A percentile compares a stretch with the other conserved stretches of the same genome.
phyloP scores from a whole-genome alignment of 2,888 invertebrate genomes.

The Sthenelais limicola region DNA sequence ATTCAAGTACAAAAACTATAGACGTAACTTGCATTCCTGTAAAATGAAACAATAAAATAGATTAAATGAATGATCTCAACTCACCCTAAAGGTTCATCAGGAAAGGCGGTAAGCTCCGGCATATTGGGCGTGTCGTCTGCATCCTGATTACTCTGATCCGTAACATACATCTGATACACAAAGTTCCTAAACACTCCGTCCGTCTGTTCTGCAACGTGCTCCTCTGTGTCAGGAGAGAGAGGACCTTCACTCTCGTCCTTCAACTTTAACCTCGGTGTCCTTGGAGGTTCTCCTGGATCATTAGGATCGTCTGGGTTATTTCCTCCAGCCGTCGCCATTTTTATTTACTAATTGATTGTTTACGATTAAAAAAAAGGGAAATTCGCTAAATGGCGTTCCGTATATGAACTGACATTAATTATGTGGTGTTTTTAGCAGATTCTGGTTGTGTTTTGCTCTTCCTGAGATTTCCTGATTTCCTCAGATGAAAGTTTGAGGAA shows the following conservation, averaged over 20 bases:
- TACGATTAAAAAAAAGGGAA: too few species aligned
- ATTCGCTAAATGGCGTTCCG: too few species aligned
- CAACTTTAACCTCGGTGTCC: conserved; percentile 52
- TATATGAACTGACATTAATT: too few species aligned
- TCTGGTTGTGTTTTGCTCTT: too few species aligned
- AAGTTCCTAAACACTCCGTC: conserved; percentile 68
- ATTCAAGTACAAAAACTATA: too few species aligned
- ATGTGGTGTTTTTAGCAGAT: too few species aligned
- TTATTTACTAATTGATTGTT: too few species aligned
- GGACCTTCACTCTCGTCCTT: conserved; percentile 48
- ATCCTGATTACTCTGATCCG: conserved; percentile 56
- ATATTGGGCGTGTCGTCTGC: conserved; percentile 57
- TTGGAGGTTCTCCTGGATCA: conserved; percentile 47
- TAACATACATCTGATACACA: conserved; percentile 58
- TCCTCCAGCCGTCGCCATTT: conserved; percentile 13
- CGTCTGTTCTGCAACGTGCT: conserved; percentile 66
- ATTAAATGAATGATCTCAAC: conserved; percentile 15
- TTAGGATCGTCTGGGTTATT: conserved; percentile 47
- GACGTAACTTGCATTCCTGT: too few species aligned
- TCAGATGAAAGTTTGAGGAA: too few species aligned
- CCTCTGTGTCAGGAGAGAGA: conserved; percentile 63
- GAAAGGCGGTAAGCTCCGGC: conserved; percentile 63
- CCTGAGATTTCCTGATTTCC: too few species aligned
- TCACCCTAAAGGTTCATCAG: conserved; percentile 62
- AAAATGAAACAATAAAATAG: too few species aligned